Conservation (phyloP, 2,888 invertebrate species). For the Apotomis turbidana region DNA sequence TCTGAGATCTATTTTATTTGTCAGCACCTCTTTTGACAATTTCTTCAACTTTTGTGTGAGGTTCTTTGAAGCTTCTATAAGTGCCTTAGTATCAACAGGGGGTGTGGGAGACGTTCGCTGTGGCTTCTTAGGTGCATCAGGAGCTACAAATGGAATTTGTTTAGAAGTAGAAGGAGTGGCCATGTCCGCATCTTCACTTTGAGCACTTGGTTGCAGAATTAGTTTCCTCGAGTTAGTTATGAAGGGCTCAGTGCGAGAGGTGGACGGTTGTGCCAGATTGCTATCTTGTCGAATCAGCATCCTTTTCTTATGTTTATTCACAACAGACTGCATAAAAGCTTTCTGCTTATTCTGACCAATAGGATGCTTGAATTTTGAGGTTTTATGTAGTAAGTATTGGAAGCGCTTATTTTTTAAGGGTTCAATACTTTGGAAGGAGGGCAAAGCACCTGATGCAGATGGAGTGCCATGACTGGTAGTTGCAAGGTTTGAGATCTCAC, state of each 20-base stretch:
- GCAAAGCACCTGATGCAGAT: constrained; percentile 68
- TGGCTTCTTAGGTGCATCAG: constrained; percentile 70
- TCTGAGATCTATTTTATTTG: constrained; percentile 84
- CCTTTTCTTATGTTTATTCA: constrained; percentile 80
- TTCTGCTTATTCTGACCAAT: constrained; percentile 80
- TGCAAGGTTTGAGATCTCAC: constrained; percentile 79
- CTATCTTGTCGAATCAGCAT: constrained; percentile 71
- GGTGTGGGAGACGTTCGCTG: constrained; percentile 68
- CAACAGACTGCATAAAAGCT: constrained; percentile 80
- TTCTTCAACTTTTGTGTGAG: constrained; percentile 95
- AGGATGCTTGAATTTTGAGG: constrained; percentile 80
- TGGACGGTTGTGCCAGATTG: constrained; percentile 69
- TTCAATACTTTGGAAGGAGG: constrained; percentile 78
- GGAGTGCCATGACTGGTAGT: constrained; percentile 77
- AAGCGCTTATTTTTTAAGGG: constrained; percentile 79
- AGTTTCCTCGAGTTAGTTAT: constrained; percentile 71
- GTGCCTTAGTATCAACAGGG: constrained; percentile 87
- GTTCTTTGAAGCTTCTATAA: constrained; percentile 95
- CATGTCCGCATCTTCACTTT: constrained; percentile 67
- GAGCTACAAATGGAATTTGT: constrained; percentile 67
- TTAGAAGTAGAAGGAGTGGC: constrained; percentile 73
- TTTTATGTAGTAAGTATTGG: constrained; percentile 79
- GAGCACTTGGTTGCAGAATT: constrained; percentile 66
- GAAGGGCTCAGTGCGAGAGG: constrained; percentile 73
- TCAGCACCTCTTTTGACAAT: constrained; percentile 94